phyloP scores from a whole-genome alignment of 2,113 vertebrate genomes.

The Bostrychus sinensis region DNA sequence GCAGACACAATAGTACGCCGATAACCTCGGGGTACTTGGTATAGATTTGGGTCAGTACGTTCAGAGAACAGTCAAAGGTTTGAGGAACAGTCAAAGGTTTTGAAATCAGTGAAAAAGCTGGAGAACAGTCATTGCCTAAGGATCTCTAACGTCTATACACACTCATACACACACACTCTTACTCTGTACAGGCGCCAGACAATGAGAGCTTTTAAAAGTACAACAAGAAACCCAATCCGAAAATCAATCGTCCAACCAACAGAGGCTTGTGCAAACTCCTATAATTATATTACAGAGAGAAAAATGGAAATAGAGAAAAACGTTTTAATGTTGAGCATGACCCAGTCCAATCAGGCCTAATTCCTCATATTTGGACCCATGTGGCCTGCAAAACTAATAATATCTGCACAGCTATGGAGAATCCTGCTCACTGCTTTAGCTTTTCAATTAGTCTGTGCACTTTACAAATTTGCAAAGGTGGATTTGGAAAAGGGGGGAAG shows the following conservation, averaged over 20 bases:
- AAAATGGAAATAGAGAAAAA: background rate
- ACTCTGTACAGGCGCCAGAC: background rate
- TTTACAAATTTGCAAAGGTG: background rate
- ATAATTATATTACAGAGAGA: background rate
- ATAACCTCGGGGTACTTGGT: background rate
- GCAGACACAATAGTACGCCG: background rate
- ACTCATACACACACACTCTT: background rate
- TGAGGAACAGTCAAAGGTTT: background rate
- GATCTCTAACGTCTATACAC: no score
- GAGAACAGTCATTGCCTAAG: no score
- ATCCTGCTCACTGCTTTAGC: background rate
- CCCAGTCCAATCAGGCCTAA: background rate
- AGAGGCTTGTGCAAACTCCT: background rate
- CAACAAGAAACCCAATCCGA: background rate
- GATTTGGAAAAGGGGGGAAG: background rate
- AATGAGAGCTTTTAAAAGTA: background rate
- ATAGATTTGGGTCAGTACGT: background rate
- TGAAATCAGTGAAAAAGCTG: background rate
- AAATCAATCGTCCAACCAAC: background rate
- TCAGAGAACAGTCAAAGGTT: background rate
- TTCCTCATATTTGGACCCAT: background rate
- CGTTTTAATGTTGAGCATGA: background rate
- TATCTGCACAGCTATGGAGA: background rate
- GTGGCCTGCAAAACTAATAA: background rate
- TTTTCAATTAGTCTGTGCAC: conserved; percentile 1